phyloP scores from a whole-genome alignment of 2,888 invertebrate species.

The Melanophora roralis region DNA sequence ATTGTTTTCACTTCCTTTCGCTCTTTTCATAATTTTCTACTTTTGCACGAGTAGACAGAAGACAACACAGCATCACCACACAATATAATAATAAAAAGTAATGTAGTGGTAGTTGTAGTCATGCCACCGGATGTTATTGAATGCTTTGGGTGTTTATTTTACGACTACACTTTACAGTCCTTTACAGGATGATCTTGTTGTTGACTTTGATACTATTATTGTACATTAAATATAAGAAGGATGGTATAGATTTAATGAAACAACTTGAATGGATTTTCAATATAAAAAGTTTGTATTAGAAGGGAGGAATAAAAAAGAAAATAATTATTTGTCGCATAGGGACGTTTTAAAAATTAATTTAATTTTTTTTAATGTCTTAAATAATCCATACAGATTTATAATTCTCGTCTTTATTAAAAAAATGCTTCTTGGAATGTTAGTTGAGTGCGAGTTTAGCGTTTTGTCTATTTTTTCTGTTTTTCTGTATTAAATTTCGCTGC shows the following conservation, averaged over 20 bases:
- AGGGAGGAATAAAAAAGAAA: background rate
- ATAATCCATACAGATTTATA: slow-evolving; percentile 33
- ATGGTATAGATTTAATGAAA: slow-evolving; percentile 13
- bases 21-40: background rate
- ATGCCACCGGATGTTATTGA: slow-evolving; percentile 51
- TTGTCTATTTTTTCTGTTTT: background rate
- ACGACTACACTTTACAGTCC: background rate
- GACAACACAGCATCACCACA: background rate
- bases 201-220: slow-evolving; percentile 38
- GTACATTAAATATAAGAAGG: background rate
- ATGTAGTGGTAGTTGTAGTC: slow-evolving; percentile 28
- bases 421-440: too few relatives aligned
- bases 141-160: slow-evolving; percentile 34
- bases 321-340: background rate
- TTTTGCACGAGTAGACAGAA: background rate
- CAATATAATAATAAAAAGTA: slow-evolving; percentile 17
- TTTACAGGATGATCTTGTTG: slow-evolving; percentile 29
- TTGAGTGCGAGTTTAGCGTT: too few relatives aligned
- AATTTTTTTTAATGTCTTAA: slow-evolving; percentile 18
- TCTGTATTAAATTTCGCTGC: background rate
- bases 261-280: slow-evolving; percentile 20
- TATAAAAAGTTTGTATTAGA: background rate
- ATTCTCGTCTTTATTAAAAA: background rate
- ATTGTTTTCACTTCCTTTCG: slow-evolving; percentile 24
- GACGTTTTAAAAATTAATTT: slow-evolving; percentile 34